phyloP scores from a whole-genome alignment of 2,888 invertebrate genomes.

The Ramazzottius varieornatus region DNA sequence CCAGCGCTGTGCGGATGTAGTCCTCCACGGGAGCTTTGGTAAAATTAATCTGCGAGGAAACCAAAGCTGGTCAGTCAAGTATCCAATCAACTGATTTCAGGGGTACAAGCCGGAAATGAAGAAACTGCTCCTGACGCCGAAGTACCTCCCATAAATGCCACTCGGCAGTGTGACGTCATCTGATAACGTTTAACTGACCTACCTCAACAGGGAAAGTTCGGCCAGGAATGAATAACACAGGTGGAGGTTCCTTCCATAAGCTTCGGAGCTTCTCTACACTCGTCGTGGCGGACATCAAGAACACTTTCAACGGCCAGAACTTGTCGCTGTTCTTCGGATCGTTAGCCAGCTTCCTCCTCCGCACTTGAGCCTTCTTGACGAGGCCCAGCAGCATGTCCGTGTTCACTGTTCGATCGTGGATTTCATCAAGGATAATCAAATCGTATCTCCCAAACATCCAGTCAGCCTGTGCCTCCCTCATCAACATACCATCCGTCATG shows the following conservation, averaged over 20 bases:
- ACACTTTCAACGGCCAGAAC: slow-evolving; percentile 13
- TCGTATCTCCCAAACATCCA: slow-evolving; percentile 18
- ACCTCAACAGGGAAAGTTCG: slow-evolving; percentile 20
- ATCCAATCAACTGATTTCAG: slow-evolving; percentile 8
- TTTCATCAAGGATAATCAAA: slow-evolving; percentile 20
- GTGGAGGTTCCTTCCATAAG: slow-evolving; percentile 16
- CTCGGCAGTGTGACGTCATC: too few relatives aligned
- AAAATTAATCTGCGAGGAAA: not conserved
- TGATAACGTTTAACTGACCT: too few relatives aligned
- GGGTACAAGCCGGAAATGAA: too few relatives aligned
- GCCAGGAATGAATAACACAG: slow-evolving; percentile 21
- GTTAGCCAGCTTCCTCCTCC: slow-evolving; percentile 9
- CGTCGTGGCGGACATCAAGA: slow-evolving; percentile 18
- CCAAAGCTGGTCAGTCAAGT: slow-evolving; percentile 6
- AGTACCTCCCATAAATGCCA: too few relatives aligned
- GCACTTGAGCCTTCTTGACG: slow-evolving; percentile 19
- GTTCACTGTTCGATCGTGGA: slow-evolving; percentile 22
- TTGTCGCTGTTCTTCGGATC: slow-evolving; percentile 7
- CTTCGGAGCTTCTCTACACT: slow-evolving; percentile 6
- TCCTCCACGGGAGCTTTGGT: slow-evolving; percentile 12
- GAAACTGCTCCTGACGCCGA: too few relatives aligned
- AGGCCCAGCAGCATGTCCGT: slow-evolving; percentile 24
- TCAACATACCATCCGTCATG: slow-evolving; percentile 24
- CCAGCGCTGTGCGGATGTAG: slow-evolving; percentile 23
- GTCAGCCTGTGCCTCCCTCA: slow-evolving; percentile 21